phyloP scores from a whole-genome alignment of 2,113 vertebrate species.

The Mustela lutreola region DNA sequence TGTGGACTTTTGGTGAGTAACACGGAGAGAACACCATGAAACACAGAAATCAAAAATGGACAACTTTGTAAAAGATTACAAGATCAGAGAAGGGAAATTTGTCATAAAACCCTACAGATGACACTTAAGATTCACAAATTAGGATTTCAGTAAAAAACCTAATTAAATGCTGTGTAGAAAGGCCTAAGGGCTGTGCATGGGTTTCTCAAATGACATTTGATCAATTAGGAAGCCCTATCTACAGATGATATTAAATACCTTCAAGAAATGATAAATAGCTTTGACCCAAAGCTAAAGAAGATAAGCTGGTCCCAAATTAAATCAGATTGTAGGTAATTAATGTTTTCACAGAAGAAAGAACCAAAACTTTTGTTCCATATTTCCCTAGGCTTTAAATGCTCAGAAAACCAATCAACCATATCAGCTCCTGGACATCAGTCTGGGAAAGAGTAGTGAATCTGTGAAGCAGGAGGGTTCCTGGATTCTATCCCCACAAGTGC shows the following conservation, averaged over 20 bases:
- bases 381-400: slow-evolving; percentile 55
- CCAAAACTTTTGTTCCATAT: not conserved
- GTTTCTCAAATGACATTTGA: slow-evolving; percentile 62
- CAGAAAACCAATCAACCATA: not conserved
- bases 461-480: not conserved
- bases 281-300: slow-evolving; percentile 49
- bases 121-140: slow-evolving; percentile 48
- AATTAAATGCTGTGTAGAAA: slow-evolving; percentile 15
- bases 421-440: slow-evolving; percentile 18
- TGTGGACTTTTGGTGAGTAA: not conserved
- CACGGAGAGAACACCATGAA: not conserved
- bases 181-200: not conserved
- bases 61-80: not conserved
- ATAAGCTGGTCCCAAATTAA: slow-evolving; percentile 54
- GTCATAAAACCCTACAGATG: not conserved
- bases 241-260: slow-evolving; percentile 11
- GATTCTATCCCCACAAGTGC: not conserved
- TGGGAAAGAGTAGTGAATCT: slow-evolving; percentile 31
- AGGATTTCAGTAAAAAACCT: slow-evolving; percentile 35
- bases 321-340: slow-evolving; percentile 59
- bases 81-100: not conserved
- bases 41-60: not conserved
- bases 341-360: slow-evolving; percentile 15
- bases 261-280: slow-evolving; percentile 63
- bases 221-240: slow-evolving; percentile 11